Percentiles rank a stretch among this genome's conserved stretches.
phyloP scores from a whole-genome alignment of 35 echinoderm and acorn worm species.

The Holothuria glaberrima region DNA sequence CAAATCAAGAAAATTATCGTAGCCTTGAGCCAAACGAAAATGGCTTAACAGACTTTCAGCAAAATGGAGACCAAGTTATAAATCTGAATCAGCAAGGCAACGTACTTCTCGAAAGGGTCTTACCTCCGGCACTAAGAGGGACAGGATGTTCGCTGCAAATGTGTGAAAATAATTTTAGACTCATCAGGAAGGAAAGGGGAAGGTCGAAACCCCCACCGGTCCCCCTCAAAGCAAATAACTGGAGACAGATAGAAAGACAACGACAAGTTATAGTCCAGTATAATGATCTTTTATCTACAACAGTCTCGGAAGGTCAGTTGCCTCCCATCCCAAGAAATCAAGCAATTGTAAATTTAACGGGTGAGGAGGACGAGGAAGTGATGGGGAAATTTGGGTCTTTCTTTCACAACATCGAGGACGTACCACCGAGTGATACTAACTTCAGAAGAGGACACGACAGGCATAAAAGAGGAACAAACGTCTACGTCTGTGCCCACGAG shows the following conservation, averaged over 20 bases:
- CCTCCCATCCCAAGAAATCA: slow-evolving; percentile 11
- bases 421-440: slow-evolving; percentile 26
- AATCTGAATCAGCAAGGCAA: no score
- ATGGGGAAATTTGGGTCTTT: slow-evolving; percentile 50
- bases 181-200: background rate
- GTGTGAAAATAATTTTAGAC: slow-evolving; percentile 15
- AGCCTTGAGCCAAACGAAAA: no score
- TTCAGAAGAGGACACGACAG: slow-evolving; percentile 11
- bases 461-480: background rate
- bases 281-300: background rate
- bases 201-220: slow-evolving; percentile 18
- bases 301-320: background rate
- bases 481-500: slow-evolving; percentile 39
- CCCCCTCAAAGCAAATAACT: slow-evolving; percentile 19
- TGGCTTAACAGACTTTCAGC: no score
- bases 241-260: slow-evolving; percentile 8
- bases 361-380: slow-evolving; percentile 40
- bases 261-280: slow-evolving; percentile 35
- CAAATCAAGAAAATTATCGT: no score
- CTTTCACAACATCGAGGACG: slow-evolving; percentile 38
- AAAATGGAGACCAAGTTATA: background rate
- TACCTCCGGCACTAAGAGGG: background rate
- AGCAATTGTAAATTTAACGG: slow-evolving; percentile 36
- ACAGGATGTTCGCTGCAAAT: slow-evolving; percentile 9
- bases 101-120: background rate